Conservation (phyloP, 1,140 invertebrate genomes). For the Lepidotrigona ventralis region DNA sequence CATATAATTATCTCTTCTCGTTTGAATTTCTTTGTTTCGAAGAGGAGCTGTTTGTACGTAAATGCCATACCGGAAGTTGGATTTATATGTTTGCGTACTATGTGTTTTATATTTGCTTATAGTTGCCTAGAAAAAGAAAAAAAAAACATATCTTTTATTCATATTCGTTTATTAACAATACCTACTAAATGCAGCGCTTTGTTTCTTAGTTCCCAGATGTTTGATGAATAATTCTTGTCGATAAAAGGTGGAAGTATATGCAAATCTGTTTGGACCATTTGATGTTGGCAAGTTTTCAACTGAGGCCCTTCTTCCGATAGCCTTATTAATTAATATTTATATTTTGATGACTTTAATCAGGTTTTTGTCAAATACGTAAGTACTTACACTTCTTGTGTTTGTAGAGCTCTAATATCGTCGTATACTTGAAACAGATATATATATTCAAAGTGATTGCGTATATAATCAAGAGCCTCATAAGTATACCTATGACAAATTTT, state of each 20-base stretch:
- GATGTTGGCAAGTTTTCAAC: constrained; percentile 76
- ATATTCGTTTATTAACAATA: not conserved
- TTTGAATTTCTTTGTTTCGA: constrained; percentile 80
- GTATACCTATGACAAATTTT: constrained; percentile 78
- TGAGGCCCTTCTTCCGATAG: constrained; percentile 51
- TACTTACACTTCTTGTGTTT: constrained; percentile 71
- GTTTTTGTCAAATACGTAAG: not conserved
- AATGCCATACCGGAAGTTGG: constrained; percentile 79
- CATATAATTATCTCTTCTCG: constrained; percentile 79
- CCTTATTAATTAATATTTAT: constrained; percentile 24
- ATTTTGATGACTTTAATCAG: not conserved
- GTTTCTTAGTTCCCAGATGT: constrained; percentile 88
- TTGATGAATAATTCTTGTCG: constrained; percentile 86
- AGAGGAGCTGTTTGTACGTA: constrained; percentile 80
- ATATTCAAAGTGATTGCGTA: constrained; percentile 81
- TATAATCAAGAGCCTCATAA: constrained; percentile 80
- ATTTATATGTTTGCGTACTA: constrained; percentile 83
- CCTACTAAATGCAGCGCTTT: constrained; percentile 85
- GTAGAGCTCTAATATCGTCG: constrained; percentile 79
- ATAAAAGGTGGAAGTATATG: constrained; percentile 83
- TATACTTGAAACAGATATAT: constrained; percentile 82
- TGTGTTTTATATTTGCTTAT: constrained; percentile 82
- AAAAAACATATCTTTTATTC: constrained; percentile 12
- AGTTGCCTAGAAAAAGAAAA: constrained; percentile 76
- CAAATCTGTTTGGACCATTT: constrained; percentile 85